Base-by-base conservation (phyloP, 1,140 invertebrate species). In the Elymnias hypermnestra region DNA sequence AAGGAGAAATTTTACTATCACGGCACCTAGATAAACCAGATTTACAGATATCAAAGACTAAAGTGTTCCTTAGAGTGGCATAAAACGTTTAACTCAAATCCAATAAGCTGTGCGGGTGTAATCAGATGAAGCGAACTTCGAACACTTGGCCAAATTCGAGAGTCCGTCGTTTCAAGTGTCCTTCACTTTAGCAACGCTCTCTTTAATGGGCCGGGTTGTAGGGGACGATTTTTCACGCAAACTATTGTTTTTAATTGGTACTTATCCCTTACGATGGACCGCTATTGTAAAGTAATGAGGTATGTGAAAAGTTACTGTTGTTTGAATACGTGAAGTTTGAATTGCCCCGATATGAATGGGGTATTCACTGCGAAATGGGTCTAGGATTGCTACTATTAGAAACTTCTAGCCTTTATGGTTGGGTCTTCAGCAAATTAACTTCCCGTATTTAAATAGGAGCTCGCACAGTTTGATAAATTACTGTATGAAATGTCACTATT, bases 51-150 rank as follows among this genome's bases (percentile, higher is more conserved):
- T 21, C 18, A 43, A 33, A 43, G 6, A n/a, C 10, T 23, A 21
- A 22, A 43, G 28, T 12, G 40, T 31, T 21, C 28, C 28, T 8
- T 19, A 33, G 40, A 43, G 28, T 33, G 40, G 40, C 55, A 47
- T 35, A 33, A 37, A 39, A 40, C 39, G 40, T 12, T 59, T 56
- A 52, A 57, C 59, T 62, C 57, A 55, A 71, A 71, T 60, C 58
- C 53, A 66, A 68, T 67, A 60, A 57, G 57, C 45, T 39, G 29
- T 47, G 53, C 44, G 55, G 51, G 67, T 72, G 63, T 67, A 76
- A 76, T 76, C 67, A 67, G 46, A 56, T 50, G 35, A 26, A 53
- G 47, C 23, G 47, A 45, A 58, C 52, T 55, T 50, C 43, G 55
- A 55, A 28, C 57, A 62, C 65, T 72, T 51, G 45, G 37, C 61